phyloP scores from a whole-genome alignment of 92 coral and sea anemone genomes.

The Virgularia gustaviana region DNA sequence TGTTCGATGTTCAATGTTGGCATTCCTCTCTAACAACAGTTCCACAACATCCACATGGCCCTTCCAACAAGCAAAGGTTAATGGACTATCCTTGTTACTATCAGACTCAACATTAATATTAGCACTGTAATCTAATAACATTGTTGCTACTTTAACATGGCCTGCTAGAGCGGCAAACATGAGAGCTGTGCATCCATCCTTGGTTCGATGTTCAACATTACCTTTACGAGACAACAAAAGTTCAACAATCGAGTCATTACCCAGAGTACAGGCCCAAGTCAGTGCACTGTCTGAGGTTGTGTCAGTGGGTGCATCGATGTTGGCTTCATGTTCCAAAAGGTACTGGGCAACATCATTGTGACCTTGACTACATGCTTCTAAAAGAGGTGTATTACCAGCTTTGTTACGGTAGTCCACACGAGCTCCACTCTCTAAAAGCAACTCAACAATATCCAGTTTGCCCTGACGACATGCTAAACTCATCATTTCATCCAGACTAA shows the following conservation, averaged over 20 bases:
- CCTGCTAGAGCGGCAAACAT: constrained; percentile 99
- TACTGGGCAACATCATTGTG: constrained; percentile 96
- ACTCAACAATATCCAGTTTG: constrained; percentile 94
- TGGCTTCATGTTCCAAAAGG: constrained; percentile 90
- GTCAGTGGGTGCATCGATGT: constrained; percentile 96
- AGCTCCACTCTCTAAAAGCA: constrained; percentile 95
- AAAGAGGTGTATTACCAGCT: constrained; percentile 95
- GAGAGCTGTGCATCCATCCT: constrained; percentile 98
- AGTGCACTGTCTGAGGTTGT: constrained; percentile 99
- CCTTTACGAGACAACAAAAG: constrained; percentile 72
- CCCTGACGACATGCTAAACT: constrained; percentile 99
- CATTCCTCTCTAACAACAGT: constrained; percentile 80
- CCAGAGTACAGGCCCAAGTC: constrained; percentile 99
- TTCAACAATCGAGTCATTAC: constrained; percentile 95
- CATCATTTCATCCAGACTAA: constrained; percentile 99
- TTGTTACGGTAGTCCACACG: constrained; percentile 98
- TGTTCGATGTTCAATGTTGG: constrained; percentile 97
- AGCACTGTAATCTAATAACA: constrained; percentile 88
- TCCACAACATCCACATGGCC: constrained; percentile 99
- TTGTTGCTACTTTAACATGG: constrained; percentile 96
- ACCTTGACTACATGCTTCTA: constrained; percentile 99
- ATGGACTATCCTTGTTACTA: constrained; percentile 98
- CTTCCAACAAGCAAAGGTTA: constrained; percentile 99
- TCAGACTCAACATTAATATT: constrained; percentile 99
- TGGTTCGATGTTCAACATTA: constrained; percentile 94